phyloP scores from a whole-genome alignment of 2,888 invertebrate species.

The Hypomecis punctinalis region DNA sequence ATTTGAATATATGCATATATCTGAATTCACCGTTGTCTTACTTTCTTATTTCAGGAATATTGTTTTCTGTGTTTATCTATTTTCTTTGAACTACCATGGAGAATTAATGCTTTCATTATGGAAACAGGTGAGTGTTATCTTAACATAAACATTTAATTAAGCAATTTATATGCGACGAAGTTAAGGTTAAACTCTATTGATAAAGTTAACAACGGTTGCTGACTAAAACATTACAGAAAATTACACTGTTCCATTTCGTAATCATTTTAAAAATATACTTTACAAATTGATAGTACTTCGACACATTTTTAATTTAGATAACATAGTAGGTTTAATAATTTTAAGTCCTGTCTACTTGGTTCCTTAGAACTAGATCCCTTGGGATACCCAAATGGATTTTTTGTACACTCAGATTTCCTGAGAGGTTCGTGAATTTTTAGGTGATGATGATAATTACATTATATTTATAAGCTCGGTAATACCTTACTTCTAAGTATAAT shows the following conservation, averaged over 20 bases:
- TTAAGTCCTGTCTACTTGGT: too few species aligned
- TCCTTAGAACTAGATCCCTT: too few species aligned
- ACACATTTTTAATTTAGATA: too few species aligned
- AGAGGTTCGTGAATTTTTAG: too few species aligned
- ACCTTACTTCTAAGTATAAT: too few species aligned
- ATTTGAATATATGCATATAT: background rate
- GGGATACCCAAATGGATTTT: too few species aligned
- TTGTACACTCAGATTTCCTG: too few species aligned
- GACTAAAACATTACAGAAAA: conserved; percentile 13
- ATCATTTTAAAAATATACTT: background rate
- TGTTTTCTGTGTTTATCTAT: conserved; percentile 7
- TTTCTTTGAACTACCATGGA: conserved; percentile 47
- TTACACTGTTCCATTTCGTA: conserved; percentile 33
- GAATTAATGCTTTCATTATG: conserved; percentile 55
- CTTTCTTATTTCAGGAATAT: conserved; percentile 16
- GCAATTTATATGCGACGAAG: conserved; percentile 39
- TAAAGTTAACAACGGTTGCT: conserved; percentile 23
- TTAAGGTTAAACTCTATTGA: conserved; percentile 38
- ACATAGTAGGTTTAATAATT: too few species aligned
- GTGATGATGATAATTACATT: too few species aligned
- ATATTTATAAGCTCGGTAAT: too few species aligned
- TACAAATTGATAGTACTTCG: too few species aligned
- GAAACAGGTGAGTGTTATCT: conserved; percentile 55
- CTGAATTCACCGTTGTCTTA: conserved; percentile 48
- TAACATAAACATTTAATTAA: conserved; percentile 34